phyloP scores from a whole-genome alignment of 2,797 vertebrate genomes.

The Cossypha niveicapilla region DNA sequence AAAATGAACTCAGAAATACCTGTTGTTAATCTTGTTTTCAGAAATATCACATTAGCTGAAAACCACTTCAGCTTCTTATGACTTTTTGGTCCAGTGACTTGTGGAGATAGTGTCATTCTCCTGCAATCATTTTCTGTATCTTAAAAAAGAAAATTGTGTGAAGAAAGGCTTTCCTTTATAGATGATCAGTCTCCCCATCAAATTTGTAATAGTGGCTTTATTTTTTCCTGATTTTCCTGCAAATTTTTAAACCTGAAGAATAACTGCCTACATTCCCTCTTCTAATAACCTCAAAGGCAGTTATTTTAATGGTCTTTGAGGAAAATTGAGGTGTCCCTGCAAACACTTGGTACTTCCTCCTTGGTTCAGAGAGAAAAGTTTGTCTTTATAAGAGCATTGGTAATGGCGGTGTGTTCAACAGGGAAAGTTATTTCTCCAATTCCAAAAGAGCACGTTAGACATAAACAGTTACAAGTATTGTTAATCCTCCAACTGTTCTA shows the following conservation, averaged over 20 bases:
- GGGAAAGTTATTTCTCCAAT: neutral
- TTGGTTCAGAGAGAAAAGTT: neutral
- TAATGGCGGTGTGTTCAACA: neutral
- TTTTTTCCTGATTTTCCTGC: neutral
- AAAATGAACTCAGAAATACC: neutral
- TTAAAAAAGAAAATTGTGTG: neutral
- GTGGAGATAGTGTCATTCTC: neutral
- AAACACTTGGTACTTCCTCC: neutral
- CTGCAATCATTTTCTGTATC: neutral
- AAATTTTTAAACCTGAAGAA: neutral
- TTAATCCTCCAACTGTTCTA: neutral
- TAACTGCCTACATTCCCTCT: neutral
- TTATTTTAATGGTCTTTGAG: neutral
- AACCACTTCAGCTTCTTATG: neutral
- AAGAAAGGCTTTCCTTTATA: neutral
- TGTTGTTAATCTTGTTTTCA: neutral
- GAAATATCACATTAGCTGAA: neutral
- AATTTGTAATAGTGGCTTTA: neutral
- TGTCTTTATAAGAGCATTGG: neutral
- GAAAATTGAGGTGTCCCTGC: neutral
- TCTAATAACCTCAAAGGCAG: neutral
- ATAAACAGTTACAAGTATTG: neutral
- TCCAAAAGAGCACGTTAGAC: neutral
- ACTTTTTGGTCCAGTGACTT: neutral
- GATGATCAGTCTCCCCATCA: neutral